Base-by-base conservation (phyloP, 53 echinoderm and acorn worm genomes). In the Holothuria leucospilota region DNA sequence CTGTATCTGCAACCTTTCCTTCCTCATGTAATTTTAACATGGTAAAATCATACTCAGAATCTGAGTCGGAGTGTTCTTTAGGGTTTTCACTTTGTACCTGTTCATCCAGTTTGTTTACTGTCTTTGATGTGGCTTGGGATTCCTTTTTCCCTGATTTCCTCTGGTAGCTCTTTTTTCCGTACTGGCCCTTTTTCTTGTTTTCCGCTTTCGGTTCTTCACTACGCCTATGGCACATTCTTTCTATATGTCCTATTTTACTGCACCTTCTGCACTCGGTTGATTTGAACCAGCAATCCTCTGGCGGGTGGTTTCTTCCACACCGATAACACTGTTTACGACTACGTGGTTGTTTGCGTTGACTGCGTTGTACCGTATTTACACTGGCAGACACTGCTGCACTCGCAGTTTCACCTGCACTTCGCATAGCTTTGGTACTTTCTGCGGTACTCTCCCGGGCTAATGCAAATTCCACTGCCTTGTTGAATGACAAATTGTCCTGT, bases 211-310 rank as follows among this genome's bases (percentile, higher is more conserved):
- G 34, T 34, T 34, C 34, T 34, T 34, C 34, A 3, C 34, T 34
- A 42, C 62, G n/a, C n/a, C n/a, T n/a, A n/a, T n/a, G 81, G 81
- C 81, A 81, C 29, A 59, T 28, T 21, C 81, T 23, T 28, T 81
- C 81, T 3, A 82, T 62, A 40, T 27, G 63, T 13, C 65, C 30
- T 27, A 65, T 63, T 20, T 63, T 82, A 15, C 25, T 10, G 64
- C 63, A 29, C 23, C 42, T 82, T 63, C 63, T 82, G 63, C 65
- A 63, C 41, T 63, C 29, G 16, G 64, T 82, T 21, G 13, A 64
- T 15, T 63, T 62, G 64, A 63, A 63, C 65, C 65, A 63, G 83
- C 65, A 63, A 23, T 5, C 65, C 10, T 82, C 83, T 41, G 59
- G 81, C 15, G 4, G 51, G 60, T 81, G 81, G 58, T 81, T 52